Base-by-base conservation (phyloP, 2,797 vertebrate genomes). In the Neosilurus hyrtlii region DNA sequence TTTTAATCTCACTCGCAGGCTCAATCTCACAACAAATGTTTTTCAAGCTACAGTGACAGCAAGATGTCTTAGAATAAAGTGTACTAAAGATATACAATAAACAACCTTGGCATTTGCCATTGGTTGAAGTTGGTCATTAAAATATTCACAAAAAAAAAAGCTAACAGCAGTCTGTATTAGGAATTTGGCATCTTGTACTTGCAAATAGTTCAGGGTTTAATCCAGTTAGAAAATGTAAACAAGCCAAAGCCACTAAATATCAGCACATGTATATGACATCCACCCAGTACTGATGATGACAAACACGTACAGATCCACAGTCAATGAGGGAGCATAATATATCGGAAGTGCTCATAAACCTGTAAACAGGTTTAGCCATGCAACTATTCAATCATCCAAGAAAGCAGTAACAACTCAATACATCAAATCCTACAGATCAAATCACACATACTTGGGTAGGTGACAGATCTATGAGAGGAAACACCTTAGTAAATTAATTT, bases 61-160 rank as follows among this genome's bases (percentile, higher is more conserved):
- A 6, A 51, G 22, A 57, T 15, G 3, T 73, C 49, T 75, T 43
- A 3, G 20, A 43, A 57, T 54, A 74, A 20, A 57, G 26, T 14
- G 9, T 61, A 43, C 20, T 20, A 14, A 12, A 76, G 16, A 57
- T 9, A 26, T 22, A 76, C 43, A 75, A 75, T 20, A 49, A 62
- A 61, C 56, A 43, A 5, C 35, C 20, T 62, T 76, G 57, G 57
- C 11, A 76, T 76, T 62, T 22, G 8, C 52, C 3, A 2, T 54
- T 24, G 24, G 43, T 22, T 24, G 9, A 26, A 57, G 52, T 74
- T 74, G 57, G 24, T 73, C 72, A 57, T 75, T 20, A 59, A 30
- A 59, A 75, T 37, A 26, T n/a, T 75, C 73, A 75, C 73, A 12
- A 11, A 75, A 75, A 75, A 75, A 75, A 18, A 75, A 56, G 16